These are phyloP conservation scores for Brachyistius frenatus DNA, from an alignment of 2,113 vertebrate species.

Conservation along the genomic window DNA sequence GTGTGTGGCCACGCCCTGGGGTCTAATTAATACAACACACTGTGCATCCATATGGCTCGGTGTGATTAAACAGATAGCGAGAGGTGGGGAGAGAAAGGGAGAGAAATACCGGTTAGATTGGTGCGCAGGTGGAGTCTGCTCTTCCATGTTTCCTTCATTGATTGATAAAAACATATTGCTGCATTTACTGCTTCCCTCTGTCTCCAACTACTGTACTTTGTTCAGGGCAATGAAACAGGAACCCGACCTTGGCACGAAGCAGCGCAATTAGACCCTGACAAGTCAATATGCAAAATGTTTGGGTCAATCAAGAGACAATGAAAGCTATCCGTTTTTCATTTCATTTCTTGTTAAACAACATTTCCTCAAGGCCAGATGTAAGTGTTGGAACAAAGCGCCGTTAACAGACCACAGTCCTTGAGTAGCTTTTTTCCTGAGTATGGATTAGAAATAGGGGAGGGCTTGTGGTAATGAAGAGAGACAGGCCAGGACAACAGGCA, in stretches of 20 bases:
- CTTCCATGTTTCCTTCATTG: conserved; percentile 34
- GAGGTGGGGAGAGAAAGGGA: conserved; percentile 19
- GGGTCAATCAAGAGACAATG: conserved; percentile 59
- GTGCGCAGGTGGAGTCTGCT: conserved; percentile 5
- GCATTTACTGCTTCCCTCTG: conserved; percentile 34
- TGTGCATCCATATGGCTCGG: conserved; percentile 79
- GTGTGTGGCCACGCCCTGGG: conserved; percentile 66
- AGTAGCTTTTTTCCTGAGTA: conserved; percentile 19
- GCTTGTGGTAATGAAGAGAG: conserved; percentile 41
- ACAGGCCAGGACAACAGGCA: conserved; percentile 37
- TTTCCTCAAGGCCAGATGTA: conserved; percentile 55
- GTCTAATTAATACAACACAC: conserved; percentile 81
- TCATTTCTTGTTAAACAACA: conserved; percentile 36
- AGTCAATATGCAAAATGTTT: conserved; percentile 71
- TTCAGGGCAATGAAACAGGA: conserved; percentile 57
- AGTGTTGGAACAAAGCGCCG: conserved; percentile 48
- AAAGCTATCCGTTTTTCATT: conserved; percentile 37
- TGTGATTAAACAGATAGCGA: conserved; percentile 68
- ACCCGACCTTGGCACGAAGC: conserved; percentile 64
- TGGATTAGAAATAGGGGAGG: conserved; percentile 50
- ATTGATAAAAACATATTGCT: conserved; percentile 45
- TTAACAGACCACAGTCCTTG: conserved; percentile 45
- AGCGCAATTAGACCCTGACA: conserved; percentile 56
- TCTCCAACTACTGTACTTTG: conserved; percentile 34
- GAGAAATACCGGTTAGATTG: conserved; percentile 19